Base-by-base conservation (phyloP, 2,888 invertebrate genomes). In the Sericinus montela region DNA sequence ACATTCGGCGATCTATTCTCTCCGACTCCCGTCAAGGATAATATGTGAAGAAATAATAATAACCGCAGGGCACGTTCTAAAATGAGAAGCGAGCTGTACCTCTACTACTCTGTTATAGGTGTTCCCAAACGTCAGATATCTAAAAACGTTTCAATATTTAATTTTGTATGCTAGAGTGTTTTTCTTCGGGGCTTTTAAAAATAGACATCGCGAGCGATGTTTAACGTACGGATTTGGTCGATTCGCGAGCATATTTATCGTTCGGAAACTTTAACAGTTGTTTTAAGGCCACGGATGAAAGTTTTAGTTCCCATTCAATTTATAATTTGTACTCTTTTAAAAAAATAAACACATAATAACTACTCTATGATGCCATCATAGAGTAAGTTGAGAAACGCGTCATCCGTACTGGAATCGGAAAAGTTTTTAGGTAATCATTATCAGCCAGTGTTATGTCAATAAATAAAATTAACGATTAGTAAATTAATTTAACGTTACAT, bases 211-310 rank as follows among this genome's bases (percentile, higher is more conserved):
- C 75, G 74, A 75, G 71, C 72, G 72, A 78, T 78, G 79, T 69
- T 68, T 74, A 66, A 65, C 67, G 72, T 59, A 70, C 72, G 73
- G 73, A 77, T 74, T 74, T 71, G 71, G 70, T 69, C 75, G 75
- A 80, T 84, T 80, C 78, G 83, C 80, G 73, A 77, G 75, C 79
- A 72, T 78, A 85, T 85, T 84, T 85, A 84, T 83, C 69, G 76
- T 60, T 68, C 67, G 61, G 65, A 70, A 76, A 66, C 76, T 75
- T 76, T 80, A 81, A 79, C 80, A 70, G 71, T 62, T 66, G 77
- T 76, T 84, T 83, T 85, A 81, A 80, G 72, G 71, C 74, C 69
- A 69, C 75, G 58, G 73, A 72, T 80, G 85, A 85, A 82, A 85
- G 82, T 79, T 85, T 85, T 80, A 83, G 62, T 52, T 67, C 60